Evolutionary conservation across 2,797 vertebrate genomes (phyloP), one percentile per base, ranked within the genome.

Genomic region (Gephyroberyx darwinii): DNA sequence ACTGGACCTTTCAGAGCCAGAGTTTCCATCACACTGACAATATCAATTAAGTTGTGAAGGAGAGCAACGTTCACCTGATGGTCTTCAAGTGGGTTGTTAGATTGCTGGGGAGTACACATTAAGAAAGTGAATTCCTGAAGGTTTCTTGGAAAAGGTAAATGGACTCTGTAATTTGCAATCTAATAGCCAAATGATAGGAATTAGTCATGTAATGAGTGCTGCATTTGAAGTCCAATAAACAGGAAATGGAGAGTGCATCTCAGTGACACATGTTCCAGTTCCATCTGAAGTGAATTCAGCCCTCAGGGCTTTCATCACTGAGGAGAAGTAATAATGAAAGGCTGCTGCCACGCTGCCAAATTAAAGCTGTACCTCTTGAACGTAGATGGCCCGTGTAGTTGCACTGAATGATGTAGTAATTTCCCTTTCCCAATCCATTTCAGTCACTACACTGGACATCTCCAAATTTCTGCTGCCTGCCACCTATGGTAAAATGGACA

Each of bases 301-400:
- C 59, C 52, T 63, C 16, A 17, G 45, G 22, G 3, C 50, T 22
- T 54, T 65, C 14, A n/a, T 37, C 5, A 16, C n/a, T 63, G 31
- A 22, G 48, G 22, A 13, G 3, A 14, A 16, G 16, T 20, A 50
- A 62, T 58, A 69, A 74, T 4, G 4, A 73, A 68, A 68, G 8
- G 0, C 14, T 43, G 50, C 0, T 47, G 22, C 55, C 63, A 26
- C 26, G 2, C 22, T 64, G 17, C 10, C 53, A 8, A 39, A 51
- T 35, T 52, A 20, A 65, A 20, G 30, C 13, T 51, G 13, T 35
- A 51, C 48, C 19, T 52, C 31, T 33, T 16, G 48, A 48, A 19
- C 31, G 4, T 12, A 22, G 62, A 39, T 65, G 62, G 47, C 22
- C 33, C 6, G 16, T 65, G 41, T 10, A 39, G 33, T 30, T 65